Evolutionary conservation across 2,888 invertebrate genomes (phyloP), one percentile per base, ranked within the genome.

Genomic region (Pediacus dermestoides): DNA sequence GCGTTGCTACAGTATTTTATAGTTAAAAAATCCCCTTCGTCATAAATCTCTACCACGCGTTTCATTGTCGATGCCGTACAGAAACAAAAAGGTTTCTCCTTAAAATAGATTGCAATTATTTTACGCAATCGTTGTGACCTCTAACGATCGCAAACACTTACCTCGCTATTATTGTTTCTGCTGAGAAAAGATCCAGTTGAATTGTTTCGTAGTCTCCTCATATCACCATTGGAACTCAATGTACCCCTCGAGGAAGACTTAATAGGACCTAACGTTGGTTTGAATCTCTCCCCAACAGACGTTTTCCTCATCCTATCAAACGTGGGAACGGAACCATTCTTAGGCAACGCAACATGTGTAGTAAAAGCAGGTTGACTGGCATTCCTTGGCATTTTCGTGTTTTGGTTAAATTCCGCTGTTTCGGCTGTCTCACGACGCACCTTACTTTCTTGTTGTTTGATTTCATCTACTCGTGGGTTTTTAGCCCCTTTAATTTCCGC

Each of bases 321-420:
- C 65, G 88, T 86, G 15, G 91, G 91, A 48, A 92, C 91, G 2
- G 90, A 90, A 26, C 89, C 89, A 63, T 91, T 91, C 70, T 90
- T 90, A 38, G 90, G 89, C 58, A 80, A 64, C 25, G 55, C 56
- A 2, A 58, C 58, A 33, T 63, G 64, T 4, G 84, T 77, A 12
- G 84, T 82, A 67, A 89, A 88, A 8, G 89, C 88, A 0, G 90
- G 89, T 48, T 90, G 90, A 7, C 88, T 89, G 46, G 88, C 88
- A 70, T 90, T 90, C 46, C 90, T 78, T 0, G 86, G 84, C 65
- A 90, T 78, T 55, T 76, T 71, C 1, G 70, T 68, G 35, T 73
- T 72, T 37, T 63, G 63, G 11, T 39, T 33, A n/a, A 48, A 46
- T 43, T 55, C 44, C 13, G 26, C 34, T 11, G 35, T 45, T 14